These are phyloP conservation scores for Operophtera brumata DNA, from an alignment of 2,888 invertebrate genomes.

Conservation along the genomic window DNA sequence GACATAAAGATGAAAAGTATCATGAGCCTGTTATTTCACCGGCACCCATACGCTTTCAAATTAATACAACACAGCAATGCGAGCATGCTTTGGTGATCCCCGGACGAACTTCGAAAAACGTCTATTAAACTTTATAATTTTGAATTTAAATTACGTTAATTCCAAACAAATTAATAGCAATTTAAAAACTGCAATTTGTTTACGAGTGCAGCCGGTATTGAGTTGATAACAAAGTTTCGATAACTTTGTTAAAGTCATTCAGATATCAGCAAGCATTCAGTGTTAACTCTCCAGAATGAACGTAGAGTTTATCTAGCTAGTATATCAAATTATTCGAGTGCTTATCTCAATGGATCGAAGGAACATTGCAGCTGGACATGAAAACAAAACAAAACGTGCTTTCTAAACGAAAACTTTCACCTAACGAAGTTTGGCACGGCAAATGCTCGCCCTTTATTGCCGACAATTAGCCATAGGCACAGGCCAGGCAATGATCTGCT, in stretches of 20 bases:
- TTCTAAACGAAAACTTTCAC: constrained; percentile 71
- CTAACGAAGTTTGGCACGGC: constrained; percentile 57
- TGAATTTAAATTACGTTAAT: no score
- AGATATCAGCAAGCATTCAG: no score
- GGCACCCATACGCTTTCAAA: no score
- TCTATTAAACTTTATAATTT: no score
- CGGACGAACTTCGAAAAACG: no score
- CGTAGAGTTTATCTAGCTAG: not conserved
- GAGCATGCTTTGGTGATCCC: no score
- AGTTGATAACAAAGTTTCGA: no score
- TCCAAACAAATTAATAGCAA: constrained; percentile 56
- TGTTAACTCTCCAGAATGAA: no score
- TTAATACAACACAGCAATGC: no score
- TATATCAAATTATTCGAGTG: constrained; percentile 42
- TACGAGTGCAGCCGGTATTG: not conserved
- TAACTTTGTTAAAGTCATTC: no score
- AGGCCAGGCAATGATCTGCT: constrained; percentile 38
- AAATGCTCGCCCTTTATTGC: constrained; percentile 60
- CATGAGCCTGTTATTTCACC: no score
- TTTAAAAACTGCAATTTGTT: constrained; percentile 32
- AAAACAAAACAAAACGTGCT: constrained; percentile 67
- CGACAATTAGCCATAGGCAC: constrained; percentile 49
- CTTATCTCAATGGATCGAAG: constrained; percentile 46
- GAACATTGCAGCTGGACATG: constrained; percentile 51
- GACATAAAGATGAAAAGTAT: no score